Conservation (phyloP, 2,113 vertebrate genomes). For the Zingel zingel region DNA sequence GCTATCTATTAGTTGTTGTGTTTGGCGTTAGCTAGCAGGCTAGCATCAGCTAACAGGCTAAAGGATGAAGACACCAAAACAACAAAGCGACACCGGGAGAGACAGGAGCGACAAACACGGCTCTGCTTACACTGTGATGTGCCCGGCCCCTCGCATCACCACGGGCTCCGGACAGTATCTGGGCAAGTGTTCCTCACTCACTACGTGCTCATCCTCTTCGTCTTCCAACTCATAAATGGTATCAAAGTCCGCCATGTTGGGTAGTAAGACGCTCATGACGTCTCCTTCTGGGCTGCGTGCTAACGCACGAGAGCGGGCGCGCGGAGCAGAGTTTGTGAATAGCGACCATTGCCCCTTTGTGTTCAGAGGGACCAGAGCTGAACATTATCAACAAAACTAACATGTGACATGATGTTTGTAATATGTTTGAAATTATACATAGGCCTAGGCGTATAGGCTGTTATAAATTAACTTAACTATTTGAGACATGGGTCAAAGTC, state of each 20-base stretch:
- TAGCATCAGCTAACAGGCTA: constrained; percentile 63
- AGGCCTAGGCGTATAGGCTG: neutral
- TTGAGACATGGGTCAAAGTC: constrained; percentile 8
- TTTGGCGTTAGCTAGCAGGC: constrained; percentile 61
- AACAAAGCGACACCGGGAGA: constrained; percentile 37
- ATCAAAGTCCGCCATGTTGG: constrained; percentile 99
- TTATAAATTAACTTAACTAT: neutral
- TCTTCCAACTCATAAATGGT: constrained; percentile 98
- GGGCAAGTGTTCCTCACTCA: constrained; percentile 91
- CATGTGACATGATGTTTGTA: neutral
- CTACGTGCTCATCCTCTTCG: constrained; percentile 92
- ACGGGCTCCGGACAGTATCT: constrained; percentile 94
- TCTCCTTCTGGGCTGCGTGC: constrained; percentile 64
- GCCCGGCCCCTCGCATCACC: constrained; percentile 94
- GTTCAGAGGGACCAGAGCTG: neutral
- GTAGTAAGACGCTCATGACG: constrained; percentile 94
- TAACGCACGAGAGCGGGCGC: constrained; percentile 35
- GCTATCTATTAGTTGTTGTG: constrained; percentile 57
- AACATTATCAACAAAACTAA: neutral
- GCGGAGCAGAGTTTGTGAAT: neutral
- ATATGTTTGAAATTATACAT: too few relatives aligned
- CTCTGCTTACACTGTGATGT: constrained; percentile 97
- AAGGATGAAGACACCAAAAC: constrained; percentile 17
- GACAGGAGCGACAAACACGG: constrained; percentile 5
- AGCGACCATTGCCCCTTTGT: neutral